These are phyloP conservation scores for Rhorus exstirpatorius DNA, from an alignment of 2,888 invertebrate genomes.

Conservation along the genomic window DNA sequence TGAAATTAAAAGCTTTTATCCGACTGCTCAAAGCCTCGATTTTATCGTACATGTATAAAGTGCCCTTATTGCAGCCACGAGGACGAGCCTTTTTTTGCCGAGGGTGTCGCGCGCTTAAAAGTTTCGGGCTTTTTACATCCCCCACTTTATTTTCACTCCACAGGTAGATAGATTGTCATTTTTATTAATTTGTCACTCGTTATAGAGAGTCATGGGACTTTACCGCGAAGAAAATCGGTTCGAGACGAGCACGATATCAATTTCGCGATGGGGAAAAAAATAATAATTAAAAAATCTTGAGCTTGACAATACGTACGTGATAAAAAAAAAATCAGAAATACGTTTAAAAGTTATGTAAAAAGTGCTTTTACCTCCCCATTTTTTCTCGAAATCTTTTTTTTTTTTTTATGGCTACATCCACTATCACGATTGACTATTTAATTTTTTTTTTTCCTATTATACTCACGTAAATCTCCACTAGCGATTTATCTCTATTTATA, in stretches of 20 bases:
- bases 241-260: background rate
- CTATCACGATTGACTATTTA: conserved; percentile 29
- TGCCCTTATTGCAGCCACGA: background rate
- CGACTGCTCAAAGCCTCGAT: conserved; percentile 19
- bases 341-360: background rate
- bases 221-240: background rate
- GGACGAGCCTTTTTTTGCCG: background rate
- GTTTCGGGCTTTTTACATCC: conserved; percentile 3
- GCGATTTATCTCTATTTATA: conserved; percentile 69
- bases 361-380: conserved; percentile 3
- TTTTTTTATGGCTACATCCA: conserved; percentile 17
- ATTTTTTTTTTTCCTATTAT: too few relatives aligned
- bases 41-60: conserved; percentile 18
- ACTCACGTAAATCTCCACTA: conserved; percentile 65
- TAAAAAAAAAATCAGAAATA: too few relatives aligned
- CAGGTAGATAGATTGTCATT: conserved; percentile 15
- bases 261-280: background rate
- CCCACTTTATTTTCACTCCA: conserved; percentile 4
- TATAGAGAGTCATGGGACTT: background rate
- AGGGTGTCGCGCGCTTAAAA: background rate
- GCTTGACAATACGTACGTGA: too few relatives aligned
- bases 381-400: conserved; percentile 2
- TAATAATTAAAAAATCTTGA: too few relatives aligned
- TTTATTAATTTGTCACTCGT: background rate
- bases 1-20: conserved; percentile 19